Percentiles rank a stretch among this genome's conserved stretches.
phyloP scores from a whole-genome alignment of 1,140 invertebrate genomes.

The Conus betulinus region DNA sequence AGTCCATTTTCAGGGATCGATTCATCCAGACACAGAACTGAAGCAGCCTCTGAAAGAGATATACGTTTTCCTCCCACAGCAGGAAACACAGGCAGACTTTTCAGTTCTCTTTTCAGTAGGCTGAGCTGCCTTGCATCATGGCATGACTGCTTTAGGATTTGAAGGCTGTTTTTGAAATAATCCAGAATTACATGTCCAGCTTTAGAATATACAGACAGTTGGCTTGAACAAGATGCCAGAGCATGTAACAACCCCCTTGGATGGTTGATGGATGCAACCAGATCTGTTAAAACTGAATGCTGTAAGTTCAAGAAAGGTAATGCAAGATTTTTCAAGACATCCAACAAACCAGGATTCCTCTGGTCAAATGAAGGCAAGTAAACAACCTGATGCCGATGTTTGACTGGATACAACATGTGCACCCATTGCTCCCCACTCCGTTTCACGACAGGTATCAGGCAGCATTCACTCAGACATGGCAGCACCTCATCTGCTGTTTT shows the following conservation, averaged over 20 bases:
- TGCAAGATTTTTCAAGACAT: neutral
- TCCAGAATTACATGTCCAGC: neutral
- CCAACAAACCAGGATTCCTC: neutral
- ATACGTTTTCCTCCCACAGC: neutral
- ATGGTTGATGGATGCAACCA: slow-evolving; percentile 18
- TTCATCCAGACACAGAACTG: neutral
- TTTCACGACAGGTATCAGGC: slow-evolving; percentile 16
- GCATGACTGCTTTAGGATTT: neutral
- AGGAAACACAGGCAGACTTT: slow-evolving; percentile 19
- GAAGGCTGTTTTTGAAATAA: slow-evolving; percentile 27
- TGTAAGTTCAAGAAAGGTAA: neutral
- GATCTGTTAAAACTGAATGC: neutral
- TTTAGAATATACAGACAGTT: neutral
- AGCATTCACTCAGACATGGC: slow-evolving; percentile 10
- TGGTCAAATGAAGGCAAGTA: neutral
- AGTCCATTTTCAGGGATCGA: slow-evolving; percentile 6
- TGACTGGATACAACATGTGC: slow-evolving; percentile 11
- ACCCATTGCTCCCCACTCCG: neutral
- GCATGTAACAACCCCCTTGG: slow-evolving; percentile 13
- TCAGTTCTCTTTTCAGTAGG: neutral
- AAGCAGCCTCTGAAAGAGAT: neutral
- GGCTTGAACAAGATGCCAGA: neutral
- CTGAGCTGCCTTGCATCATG: neutral
- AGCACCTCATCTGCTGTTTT: neutral
- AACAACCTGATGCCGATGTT: slow-evolving; percentile 1